These are phyloP conservation scores for Digitonthophagus gazella DNA, from an alignment of 2,888 invertebrate genomes.

Conservation along the genomic window DNA sequence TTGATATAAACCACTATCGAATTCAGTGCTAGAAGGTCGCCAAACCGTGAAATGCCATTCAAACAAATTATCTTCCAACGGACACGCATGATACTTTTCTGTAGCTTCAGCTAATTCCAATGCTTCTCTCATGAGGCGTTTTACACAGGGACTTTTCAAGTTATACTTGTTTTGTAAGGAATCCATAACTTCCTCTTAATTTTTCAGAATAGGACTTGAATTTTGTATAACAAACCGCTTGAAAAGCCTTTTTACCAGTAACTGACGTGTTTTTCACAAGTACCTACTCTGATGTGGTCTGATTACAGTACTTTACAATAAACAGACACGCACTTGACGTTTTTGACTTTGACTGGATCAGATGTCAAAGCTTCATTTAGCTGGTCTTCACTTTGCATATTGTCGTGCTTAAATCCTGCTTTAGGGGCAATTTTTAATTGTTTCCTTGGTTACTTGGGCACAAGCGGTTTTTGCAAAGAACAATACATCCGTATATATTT, in stretches of 20 bases:
- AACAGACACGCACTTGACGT: constrained; percentile 32
- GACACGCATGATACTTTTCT: constrained; percentile 85
- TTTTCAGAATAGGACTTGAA: constrained; percentile 16
- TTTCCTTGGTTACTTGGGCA: no score
- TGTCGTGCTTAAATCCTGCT: no score
- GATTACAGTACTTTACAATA: constrained; percentile 18
- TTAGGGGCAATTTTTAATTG: no score
- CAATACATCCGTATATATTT: no score
- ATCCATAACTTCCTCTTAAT: constrained; percentile 41
- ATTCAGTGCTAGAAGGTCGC: constrained; percentile 85
- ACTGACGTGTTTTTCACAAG: constrained; percentile 1
- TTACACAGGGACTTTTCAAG: constrained; percentile 69
- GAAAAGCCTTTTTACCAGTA: neutral
- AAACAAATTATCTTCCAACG: constrained; percentile 91
- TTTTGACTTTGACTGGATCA: no score
- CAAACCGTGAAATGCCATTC: constrained; percentile 97
- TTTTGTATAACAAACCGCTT: constrained; percentile 11
- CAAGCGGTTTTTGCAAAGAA: no score
- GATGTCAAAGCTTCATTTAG: no score
- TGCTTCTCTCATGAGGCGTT: constrained; percentile 90
- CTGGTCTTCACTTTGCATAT: no score
- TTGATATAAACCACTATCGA: constrained; percentile 89
- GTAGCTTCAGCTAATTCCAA: constrained; percentile 81
- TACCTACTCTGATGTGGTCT: constrained; percentile 12
- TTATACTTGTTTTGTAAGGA: constrained; percentile 58